Evolutionary conservation across 1,140 invertebrate genomes (phyloP), one percentile per base, ranked within the genome.

Genomic region (Glossosoma conforme): DNA sequence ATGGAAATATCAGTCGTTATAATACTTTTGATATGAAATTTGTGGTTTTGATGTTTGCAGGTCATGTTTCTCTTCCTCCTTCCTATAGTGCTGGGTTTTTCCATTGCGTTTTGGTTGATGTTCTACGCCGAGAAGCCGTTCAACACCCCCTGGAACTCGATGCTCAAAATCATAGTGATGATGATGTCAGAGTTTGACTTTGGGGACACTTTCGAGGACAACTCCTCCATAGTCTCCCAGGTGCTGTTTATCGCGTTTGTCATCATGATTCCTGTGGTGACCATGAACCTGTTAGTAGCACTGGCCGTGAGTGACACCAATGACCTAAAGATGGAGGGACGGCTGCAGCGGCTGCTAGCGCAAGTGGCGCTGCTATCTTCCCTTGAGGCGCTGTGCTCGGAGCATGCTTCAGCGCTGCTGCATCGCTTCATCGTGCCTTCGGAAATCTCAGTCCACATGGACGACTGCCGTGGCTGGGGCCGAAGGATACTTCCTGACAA

Each of bases 261-360:
- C 2, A 70, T 83, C 25, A 60, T 82, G n/a, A 77, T 76, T n/a
- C 77, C 78, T 28, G 80, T 83, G 33, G 80, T 82, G 2, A 62
- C 83, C 11, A 81, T 80, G 75, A 81, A 82, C 59, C 60, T 82
- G 25, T 72, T 82, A 65, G 75, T 82, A 6, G 81, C 79, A 56
- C 68, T 83, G 22, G 80, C 81, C 22, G 80, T 82, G 11, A 82
- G 77, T 54, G 80, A 84, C 56, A 80, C 82, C 17, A 76, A 77
- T 58, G 74, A 75, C 50, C 65, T 82, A 40, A 70, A 79, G 62
- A 69, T 73, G 2, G 62, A 73, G 32, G 77, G 77, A 3, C 75
- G 75, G 48, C 70, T 74, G 9, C 59, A 65, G 35, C 65, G 72
- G 45, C 45, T 74, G 3, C 68, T 61, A 0, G 70, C 73, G 33